phyloP scores from a whole-genome alignment of 2,888 invertebrate genomes.

The Cyaniris semiargus region DNA sequence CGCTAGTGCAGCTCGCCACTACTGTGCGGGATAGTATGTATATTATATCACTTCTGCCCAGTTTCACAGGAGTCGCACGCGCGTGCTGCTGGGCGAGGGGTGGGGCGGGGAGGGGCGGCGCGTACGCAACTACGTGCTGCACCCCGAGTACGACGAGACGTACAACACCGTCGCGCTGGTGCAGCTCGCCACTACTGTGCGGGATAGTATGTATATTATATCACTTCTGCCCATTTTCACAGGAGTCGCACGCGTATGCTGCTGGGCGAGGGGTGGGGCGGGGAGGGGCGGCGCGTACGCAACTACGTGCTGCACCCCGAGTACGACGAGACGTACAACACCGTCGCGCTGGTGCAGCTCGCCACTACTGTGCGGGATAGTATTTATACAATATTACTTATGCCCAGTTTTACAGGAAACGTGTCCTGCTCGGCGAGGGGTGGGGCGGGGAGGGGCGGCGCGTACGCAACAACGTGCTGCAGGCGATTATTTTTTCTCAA shows the following conservation, averaged over 20 bases:
- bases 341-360: conserved; percentile 63
- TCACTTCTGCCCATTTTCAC: neutral
- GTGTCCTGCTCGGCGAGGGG: conserved; percentile 47
- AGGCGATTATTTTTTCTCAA: conserved; percentile 37
- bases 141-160: conserved; percentile 62
- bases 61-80: conserved; percentile 48
- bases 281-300: conserved; percentile 52
- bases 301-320: conserved; percentile 64
- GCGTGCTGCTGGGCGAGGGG: conserved; percentile 47
- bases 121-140: conserved; percentile 61
- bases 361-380: conserved; percentile 46
- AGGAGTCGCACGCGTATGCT: conserved; percentile 51
- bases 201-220: neutral
- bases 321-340: conserved; percentile 58
- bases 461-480: conserved; percentile 61
- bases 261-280: conserved; percentile 54
- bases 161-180: conserved; percentile 60
- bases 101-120: conserved; percentile 52
- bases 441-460: conserved; percentile 52
- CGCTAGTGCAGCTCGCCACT: conserved; percentile 59
- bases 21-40: conserved; percentile 41
- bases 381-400: neutral
- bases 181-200: conserved; percentile 54
- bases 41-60: too few species aligned
- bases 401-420: conserved; percentile 44